Conservation (phyloP, 2,888 invertebrate species). For the Mimas tiliae region DNA sequence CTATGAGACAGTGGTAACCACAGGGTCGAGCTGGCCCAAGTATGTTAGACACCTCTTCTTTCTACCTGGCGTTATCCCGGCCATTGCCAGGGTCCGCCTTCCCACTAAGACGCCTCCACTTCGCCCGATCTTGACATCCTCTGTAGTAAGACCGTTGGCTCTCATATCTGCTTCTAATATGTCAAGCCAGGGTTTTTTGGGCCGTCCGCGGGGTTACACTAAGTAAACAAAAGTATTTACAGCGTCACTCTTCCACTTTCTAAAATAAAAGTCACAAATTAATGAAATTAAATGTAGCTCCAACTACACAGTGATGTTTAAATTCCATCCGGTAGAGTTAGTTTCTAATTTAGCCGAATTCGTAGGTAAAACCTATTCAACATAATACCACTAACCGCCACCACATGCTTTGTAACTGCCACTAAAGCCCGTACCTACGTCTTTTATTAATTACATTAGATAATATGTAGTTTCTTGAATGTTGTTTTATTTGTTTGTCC, state of each 20-base stretch:
- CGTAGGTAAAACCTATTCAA: constrained; percentile 20
- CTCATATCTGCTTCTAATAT: too few species aligned
- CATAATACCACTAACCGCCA: constrained; percentile 13
- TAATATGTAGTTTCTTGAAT: neutral
- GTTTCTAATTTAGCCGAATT: constrained; percentile 25
- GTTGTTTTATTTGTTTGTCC: neutral
- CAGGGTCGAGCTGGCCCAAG: too few species aligned
- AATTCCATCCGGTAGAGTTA: constrained; percentile 20
- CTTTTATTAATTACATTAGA: constrained; percentile 1
- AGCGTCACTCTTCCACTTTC: too few species aligned
- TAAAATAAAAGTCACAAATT: neutral
- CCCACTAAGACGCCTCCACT: too few species aligned
- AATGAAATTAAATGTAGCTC: neutral
- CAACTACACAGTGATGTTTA: neutral
- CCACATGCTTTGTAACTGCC: constrained; percentile 20
- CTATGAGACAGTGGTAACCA: too few species aligned
- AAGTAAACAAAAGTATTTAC: neutral
- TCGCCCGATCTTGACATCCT: too few species aligned
- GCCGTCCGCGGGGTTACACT: too few species aligned
- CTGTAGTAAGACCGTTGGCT: too few species aligned
- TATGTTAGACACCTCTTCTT: too few species aligned
- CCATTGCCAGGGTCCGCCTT: too few species aligned
- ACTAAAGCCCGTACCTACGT: neutral
- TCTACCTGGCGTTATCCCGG: too few species aligned
- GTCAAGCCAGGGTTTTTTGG: too few species aligned